These are phyloP conservation scores for Phyllotreta cruciferae DNA, from an alignment of 2,888 invertebrate species.

Conservation along the genomic window DNA sequence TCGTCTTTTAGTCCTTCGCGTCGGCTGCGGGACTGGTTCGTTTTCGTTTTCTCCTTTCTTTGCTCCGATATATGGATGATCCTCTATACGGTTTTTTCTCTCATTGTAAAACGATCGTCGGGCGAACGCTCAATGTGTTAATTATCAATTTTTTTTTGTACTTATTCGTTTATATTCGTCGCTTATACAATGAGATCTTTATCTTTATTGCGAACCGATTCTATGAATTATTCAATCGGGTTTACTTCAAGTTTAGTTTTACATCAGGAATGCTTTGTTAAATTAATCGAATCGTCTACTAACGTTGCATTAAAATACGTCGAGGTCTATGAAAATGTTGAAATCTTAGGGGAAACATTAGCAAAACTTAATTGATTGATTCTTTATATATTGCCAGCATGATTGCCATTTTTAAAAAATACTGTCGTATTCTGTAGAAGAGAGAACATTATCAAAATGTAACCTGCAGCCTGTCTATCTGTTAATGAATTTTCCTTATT, in stretches of 20 bases:
- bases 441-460: no score
- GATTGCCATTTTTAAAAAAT: background rate
- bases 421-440: no score
- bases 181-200: slow-evolving; percentile 30
- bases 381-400: no score
- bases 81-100: slow-evolving; percentile 29
- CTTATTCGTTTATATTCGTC: slow-evolving; percentile 15
- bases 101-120: slow-evolving; percentile 27
- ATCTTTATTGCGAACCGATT: slow-evolving; percentile 17
- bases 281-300: no score
- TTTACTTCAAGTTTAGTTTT: background rate
- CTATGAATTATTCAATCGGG: slow-evolving; percentile 22
- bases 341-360: no score
- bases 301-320: no score
- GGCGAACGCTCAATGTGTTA: slow-evolving; percentile 34
- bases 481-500: no score
- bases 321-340: no score
- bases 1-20: slow-evolving; percentile 22
- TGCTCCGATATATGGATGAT: background rate
- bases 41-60: slow-evolving; percentile 22
- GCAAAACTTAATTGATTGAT: no score
- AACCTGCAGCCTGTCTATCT: no score
- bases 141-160: slow-evolving; percentile 30
- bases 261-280: no score
- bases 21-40: slow-evolving; percentile 26